These are phyloP conservation scores for Megaustenia siamemsis DNA, from an alignment of 2,888 invertebrate genomes.

Conservation along the genomic window DNA sequence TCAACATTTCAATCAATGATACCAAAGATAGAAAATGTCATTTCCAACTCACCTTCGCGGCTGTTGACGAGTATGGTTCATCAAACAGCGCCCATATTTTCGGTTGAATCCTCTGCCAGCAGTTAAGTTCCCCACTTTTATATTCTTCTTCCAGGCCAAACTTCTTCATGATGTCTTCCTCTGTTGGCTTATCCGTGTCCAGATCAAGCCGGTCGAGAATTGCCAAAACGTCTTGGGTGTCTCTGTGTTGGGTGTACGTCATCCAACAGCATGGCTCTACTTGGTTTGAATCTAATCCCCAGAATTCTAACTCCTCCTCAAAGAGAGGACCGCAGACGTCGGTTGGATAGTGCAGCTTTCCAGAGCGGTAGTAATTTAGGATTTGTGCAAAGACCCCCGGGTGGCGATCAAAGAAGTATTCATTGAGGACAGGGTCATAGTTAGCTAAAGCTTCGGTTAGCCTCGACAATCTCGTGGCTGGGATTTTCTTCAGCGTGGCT, in stretches of 20 bases:
- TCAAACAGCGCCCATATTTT: slow-evolving; percentile 99
- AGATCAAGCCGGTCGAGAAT: slow-evolving; percentile 97
- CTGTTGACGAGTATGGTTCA: slow-evolving; percentile 98
- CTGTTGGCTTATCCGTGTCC: slow-evolving; percentile 96
- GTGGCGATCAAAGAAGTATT: slow-evolving; percentile 98
- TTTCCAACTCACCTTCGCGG: slow-evolving; percentile 90
- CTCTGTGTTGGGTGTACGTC: slow-evolving; percentile 93
- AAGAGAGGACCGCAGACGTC: slow-evolving; percentile 99
- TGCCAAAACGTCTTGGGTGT: slow-evolving; percentile 98
- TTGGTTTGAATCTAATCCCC: slow-evolving; percentile 99
- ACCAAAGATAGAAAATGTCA: too few species aligned
- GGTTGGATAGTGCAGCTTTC: slow-evolving; percentile 98
- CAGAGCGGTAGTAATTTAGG: slow-evolving; percentile 97
- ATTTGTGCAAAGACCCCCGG: slow-evolving; percentile 97
- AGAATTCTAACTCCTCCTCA: slow-evolving; percentile 99
- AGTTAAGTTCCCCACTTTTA: slow-evolving; percentile 80
- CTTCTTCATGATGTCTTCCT: slow-evolving; percentile 97
- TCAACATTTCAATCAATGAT: too few species aligned
- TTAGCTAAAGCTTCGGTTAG: slow-evolving; percentile 98
- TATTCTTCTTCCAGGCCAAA: slow-evolving; percentile 86
- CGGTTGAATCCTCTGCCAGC: slow-evolving; percentile 97
- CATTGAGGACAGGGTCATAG: slow-evolving; percentile 99
- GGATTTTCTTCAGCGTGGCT: slow-evolving; percentile 95
- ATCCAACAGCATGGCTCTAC: slow-evolving; percentile 99
- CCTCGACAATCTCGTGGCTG: slow-evolving; percentile 94